Base-by-base conservation (phyloP, 2,888 invertebrate genomes). In the Tanypteryx hageni region DNA sequence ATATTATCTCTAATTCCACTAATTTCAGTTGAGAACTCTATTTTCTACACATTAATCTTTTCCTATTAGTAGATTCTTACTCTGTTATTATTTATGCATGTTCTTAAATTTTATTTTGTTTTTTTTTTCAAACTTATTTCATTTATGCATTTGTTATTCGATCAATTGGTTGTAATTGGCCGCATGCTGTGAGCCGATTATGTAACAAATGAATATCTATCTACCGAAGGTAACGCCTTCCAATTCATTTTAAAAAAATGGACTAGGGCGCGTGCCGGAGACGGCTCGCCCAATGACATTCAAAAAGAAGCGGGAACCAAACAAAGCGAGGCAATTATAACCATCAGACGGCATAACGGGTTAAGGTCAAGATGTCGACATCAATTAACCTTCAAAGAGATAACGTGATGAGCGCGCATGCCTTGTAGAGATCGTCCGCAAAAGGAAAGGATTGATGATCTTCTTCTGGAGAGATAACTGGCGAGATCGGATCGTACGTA, bases 361-460 rank as follows among this genome's bases (percentile, higher is more conserved):
- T 44, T 22, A 27, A 76, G 27, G 76, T 76, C 76, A 27, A 27
- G 27, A 76, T 76, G 76, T 76, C 76, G 76, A 76, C 76, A 76
- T 76, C 76, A 76, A 76, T 76, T 76, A 76, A 76, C 76, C 76
- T 76, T 76, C 76, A 76, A 76, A 76, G 27, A 22, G 76, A 27
- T 76, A 27, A 76, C 76, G 76, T 13, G 76, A 76, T 76, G 76
- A 27, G 76, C 22, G 76, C 22, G 8, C 76, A 22, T 27, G 76
- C 27, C 76, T 76, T 22, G 76, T 27, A 76, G 76, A 76, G 22
- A 76, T 76, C 76, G 22, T 22, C 27, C 76, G 22, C 76, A 27
- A 27, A 76, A 27, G 27, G 13, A 22, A 13, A 27, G 22, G 22
- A 13, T 14, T 76, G 44, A 27, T 76, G 11, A 13, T 27, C 76